Evolutionary conservation across 2,113 vertebrate species (phyloP).

Genomic region (Hemibagrus wyckioides): DNA sequence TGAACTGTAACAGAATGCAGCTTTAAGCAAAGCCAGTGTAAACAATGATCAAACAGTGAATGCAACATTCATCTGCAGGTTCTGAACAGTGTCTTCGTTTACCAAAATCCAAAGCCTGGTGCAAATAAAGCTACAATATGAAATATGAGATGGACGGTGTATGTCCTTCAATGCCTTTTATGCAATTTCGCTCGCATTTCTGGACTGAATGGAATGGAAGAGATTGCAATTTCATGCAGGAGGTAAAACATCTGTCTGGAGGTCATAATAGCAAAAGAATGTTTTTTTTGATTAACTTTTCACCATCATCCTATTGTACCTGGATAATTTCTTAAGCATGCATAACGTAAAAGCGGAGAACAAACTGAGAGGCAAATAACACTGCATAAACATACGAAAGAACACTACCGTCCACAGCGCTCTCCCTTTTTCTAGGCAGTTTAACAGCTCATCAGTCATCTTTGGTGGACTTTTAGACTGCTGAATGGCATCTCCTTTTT

Average conservation of each 20-base stretch:
- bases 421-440: conserved; percentile 53
- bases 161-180: neutral
- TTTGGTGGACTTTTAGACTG: conserved; percentile 54
- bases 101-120: neutral
- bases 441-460: conserved; percentile 58
- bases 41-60: conserved; percentile 14
- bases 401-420: conserved; percentile 52
- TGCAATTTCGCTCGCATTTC: neutral
- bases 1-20: neutral
- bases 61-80: neutral
- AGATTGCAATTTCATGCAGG: neutral
- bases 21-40: conserved; percentile 8
- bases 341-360: neutral
- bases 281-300: neutral
- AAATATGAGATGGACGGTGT: neutral
- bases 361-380: neutral
- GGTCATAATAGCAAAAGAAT: neutral
- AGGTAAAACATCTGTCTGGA: neutral
- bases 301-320: neutral
- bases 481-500: conserved; percentile 45
- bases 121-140: neutral
- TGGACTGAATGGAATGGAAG: neutral
- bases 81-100: neutral
- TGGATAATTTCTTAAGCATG: neutral
- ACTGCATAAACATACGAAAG: neutral